Percentiles rank a stretch among this genome's conserved stretches.
Evolutionary conservation across 2,797 vertebrate species (phyloP).

Genomic region (Ptychobarbus kaznakovi): DNA sequence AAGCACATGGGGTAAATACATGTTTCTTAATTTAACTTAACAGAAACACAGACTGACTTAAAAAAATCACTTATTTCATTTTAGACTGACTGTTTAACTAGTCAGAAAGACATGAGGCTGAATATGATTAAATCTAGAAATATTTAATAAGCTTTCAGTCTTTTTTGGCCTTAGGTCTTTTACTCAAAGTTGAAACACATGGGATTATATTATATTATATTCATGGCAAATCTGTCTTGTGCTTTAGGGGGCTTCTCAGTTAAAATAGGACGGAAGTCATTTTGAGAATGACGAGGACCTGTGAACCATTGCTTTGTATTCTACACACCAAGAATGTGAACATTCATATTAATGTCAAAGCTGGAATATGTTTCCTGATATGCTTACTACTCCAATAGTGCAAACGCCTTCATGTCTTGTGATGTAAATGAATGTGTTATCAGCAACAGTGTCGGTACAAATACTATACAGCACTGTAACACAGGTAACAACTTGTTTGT

Average conservation of each 20-base stretch:
- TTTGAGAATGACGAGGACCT: constrained; percentile 21
- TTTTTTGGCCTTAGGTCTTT: constrained; percentile 19
- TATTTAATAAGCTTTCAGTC: constrained; percentile 62
- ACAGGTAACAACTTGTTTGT: not conserved
- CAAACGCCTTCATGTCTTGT: not conserved
- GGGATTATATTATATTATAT: constrained; percentile 58
- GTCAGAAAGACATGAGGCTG: constrained; percentile 45
- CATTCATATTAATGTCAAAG: constrained; percentile 8
- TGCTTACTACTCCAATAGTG: not conserved
- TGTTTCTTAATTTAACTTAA: not conserved
- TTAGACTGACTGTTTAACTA: not conserved
- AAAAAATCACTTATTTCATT: not conserved
- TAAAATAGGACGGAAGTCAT: not conserved
- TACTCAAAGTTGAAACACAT: constrained; percentile 32
- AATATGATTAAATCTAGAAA: constrained; percentile 9
- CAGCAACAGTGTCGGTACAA: not conserved
- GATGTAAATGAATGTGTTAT: not conserved
- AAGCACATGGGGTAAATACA: no score
- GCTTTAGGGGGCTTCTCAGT: constrained; percentile 40
- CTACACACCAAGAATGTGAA: not conserved
- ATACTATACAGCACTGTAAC: not conserved
- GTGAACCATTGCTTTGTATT: constrained; percentile 32
- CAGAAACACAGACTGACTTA: no score
- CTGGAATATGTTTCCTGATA: not conserved
- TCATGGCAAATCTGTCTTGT: constrained; percentile 56